A percentile compares a stretch with the other conserved stretches of the same genome.
phyloP scores from a whole-genome alignment of 2,113 vertebrate species.

The Charadrius vociferus region DNA sequence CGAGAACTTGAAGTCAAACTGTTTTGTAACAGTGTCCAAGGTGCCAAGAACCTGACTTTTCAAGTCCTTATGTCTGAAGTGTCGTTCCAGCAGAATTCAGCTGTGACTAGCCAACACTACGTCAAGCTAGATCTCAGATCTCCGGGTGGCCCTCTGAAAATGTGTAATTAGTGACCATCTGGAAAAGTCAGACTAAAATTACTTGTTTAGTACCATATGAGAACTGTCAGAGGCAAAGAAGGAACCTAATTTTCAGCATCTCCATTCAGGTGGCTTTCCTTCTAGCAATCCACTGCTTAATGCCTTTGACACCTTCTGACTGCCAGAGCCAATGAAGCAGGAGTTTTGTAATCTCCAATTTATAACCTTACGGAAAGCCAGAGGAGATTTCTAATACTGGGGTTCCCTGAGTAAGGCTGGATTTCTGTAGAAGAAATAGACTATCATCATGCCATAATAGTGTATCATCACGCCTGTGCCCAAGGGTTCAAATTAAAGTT shows the following conservation, averaged over 20 bases:
- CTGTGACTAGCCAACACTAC: background rate
- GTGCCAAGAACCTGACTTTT: background rate
- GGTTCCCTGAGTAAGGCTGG: background rate
- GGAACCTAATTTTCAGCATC: background rate
- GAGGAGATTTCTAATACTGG: conserved; percentile 10
- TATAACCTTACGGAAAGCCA: conserved; percentile 4
- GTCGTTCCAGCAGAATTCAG: background rate
- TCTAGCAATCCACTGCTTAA: background rate
- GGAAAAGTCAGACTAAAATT: background rate
- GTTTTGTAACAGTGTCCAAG: background rate
- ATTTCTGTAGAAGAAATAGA: background rate
- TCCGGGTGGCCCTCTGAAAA: background rate
- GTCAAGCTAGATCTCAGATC: background rate
- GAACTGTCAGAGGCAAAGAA: background rate
- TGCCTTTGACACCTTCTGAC: conserved; percentile 4
- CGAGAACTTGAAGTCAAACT: background rate
- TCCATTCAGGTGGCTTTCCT: conserved; percentile 22
- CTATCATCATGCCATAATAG: background rate
- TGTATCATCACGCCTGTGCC: background rate
- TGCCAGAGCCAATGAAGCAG: conserved; percentile 16
- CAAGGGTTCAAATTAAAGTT: background rate
- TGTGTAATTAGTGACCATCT: background rate
- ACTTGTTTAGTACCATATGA: background rate
- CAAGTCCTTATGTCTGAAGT: background rate
- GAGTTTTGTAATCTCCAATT: conserved; percentile 16